A percentile compares a stretch with the other conserved stretches of the same genome.
Evolutionary conservation across 2,113 vertebrate genomes (phyloP).

Genomic region (Urocolius indicus): DNA sequence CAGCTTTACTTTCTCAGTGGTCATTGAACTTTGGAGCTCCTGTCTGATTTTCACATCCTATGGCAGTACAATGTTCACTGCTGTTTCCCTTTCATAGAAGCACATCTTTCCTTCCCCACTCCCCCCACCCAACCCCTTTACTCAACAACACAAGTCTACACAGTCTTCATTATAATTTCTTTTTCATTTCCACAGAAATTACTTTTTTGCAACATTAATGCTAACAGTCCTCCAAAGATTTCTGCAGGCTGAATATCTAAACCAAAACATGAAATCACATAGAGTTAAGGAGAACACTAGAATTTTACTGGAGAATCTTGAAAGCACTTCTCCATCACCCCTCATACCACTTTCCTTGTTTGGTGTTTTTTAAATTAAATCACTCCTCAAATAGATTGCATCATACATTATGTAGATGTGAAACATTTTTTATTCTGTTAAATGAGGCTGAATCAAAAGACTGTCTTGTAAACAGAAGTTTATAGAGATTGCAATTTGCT

Average conservation of each 20-base stretch:
- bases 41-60: constrained; percentile 9
- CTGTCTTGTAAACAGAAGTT: not conserved
- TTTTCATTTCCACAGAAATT: not conserved
- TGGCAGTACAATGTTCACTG: not conserved
- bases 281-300: not conserved
- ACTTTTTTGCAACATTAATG: not conserved
- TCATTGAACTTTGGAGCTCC: not conserved
- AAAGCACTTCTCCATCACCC: not conserved
- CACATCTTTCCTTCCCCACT: not conserved
- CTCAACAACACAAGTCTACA: not conserved
- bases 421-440: not conserved
- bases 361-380: not conserved
- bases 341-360: not conserved
- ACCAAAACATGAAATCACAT: not conserved
- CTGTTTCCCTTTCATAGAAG: constrained; percentile 18
- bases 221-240: not conserved
- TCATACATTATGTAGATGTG: not conserved
- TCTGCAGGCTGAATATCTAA: not conserved
- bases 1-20: not conserved
- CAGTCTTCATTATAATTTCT: not conserved
- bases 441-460: not conserved
- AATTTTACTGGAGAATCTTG: not conserved
- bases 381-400: not conserved
- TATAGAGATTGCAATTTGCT: not conserved
- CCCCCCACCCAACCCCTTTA: not conserved